A percentile compares a stretch with the other conserved stretches of the same genome.
Conservation (phyloP, 2,888 invertebrate genomes). For the Cinara cedri region DNA sequence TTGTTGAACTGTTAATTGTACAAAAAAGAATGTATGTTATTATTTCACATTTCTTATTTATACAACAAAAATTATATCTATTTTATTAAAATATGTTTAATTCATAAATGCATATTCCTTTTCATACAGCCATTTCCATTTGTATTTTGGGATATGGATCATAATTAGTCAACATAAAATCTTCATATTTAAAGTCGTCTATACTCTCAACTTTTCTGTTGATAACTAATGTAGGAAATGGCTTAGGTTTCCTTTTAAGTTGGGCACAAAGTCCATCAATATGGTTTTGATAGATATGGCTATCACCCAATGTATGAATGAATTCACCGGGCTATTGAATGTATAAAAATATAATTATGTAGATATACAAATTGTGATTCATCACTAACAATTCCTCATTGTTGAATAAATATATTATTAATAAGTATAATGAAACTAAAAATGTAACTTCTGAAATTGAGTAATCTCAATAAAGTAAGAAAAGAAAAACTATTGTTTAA, state of each 20-base stretch:
- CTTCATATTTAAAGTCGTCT: slow-evolving; percentile 84
- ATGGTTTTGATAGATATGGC: slow-evolving; percentile 93
- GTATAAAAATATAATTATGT: too few species aligned
- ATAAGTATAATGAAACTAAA: neutral
- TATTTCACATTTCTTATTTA: too few species aligned
- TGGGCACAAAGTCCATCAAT: slow-evolving; percentile 82
- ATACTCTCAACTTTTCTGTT: slow-evolving; percentile 76
- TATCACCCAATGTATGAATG: slow-evolving; percentile 92
- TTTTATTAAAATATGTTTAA: slow-evolving; percentile 27
- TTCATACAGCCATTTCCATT: slow-evolving; percentile 90
- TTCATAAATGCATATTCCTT: neutral
- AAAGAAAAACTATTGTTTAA: neutral
- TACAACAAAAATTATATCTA: slow-evolving; percentile 3
- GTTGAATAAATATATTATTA: slow-evolving; percentile 19
- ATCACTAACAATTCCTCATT: too few species aligned
- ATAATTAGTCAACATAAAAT: slow-evolving; percentile 84
- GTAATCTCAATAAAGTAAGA: neutral
- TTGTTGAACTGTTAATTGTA: slow-evolving; percentile 5
- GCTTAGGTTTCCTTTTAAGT: slow-evolving; percentile 75
- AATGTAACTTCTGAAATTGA: too few species aligned
- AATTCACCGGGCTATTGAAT: slow-evolving; percentile 83
- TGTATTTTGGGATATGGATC: slow-evolving; percentile 86
- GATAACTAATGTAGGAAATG: slow-evolving; percentile 83
- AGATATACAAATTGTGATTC: too few species aligned
- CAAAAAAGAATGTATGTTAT: slow-evolving; percentile 6